These are phyloP conservation scores for Saccostrea glomerata DNA, from an alignment of 1,140 invertebrate species.

Conservation along the genomic window DNA sequence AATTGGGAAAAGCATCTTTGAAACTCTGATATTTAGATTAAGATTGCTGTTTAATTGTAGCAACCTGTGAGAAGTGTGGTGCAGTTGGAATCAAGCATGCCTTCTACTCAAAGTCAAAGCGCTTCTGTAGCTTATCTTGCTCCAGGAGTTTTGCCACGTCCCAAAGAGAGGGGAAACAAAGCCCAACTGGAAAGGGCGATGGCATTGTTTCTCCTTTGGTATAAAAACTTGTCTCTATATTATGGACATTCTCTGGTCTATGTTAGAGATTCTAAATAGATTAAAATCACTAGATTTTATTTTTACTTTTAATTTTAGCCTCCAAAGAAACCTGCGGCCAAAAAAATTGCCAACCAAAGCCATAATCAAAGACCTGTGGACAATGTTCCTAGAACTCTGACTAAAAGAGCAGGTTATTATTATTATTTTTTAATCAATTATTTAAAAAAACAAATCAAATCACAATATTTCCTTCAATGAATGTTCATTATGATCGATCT, in stretches of 20 bases:
- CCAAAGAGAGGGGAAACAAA: conserved; percentile 72
- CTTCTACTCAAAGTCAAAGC: conserved; percentile 91
- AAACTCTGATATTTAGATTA: background rate
- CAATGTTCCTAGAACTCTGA: conserved; percentile 2
- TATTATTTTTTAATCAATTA: background rate
- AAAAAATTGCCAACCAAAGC: background rate
- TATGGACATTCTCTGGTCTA: background rate
- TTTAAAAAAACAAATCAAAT: too few species aligned
- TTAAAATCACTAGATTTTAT: background rate
- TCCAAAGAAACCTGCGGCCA: background rate
- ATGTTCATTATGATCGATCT: conserved; percentile 24
- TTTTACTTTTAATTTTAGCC: background rate
- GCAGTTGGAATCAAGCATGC: conserved; percentile 93
- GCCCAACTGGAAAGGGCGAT: conserved; percentile 14
- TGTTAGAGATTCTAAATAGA: background rate
- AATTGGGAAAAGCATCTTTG: background rate
- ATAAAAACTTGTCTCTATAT: background rate
- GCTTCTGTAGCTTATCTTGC: conserved; percentile 78
- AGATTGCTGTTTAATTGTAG: conserved; percentile 80
- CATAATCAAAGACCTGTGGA: background rate
- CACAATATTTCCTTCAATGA: background rate
- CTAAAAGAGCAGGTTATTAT: background rate
- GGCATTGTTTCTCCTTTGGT: background rate
- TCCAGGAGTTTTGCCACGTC: conserved; percentile 75
- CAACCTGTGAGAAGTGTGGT: conserved; percentile 93